Evolutionary conservation across 2,888 invertebrate genomes (phyloP).

Genomic region (Leptothorax acervorum): DNA sequence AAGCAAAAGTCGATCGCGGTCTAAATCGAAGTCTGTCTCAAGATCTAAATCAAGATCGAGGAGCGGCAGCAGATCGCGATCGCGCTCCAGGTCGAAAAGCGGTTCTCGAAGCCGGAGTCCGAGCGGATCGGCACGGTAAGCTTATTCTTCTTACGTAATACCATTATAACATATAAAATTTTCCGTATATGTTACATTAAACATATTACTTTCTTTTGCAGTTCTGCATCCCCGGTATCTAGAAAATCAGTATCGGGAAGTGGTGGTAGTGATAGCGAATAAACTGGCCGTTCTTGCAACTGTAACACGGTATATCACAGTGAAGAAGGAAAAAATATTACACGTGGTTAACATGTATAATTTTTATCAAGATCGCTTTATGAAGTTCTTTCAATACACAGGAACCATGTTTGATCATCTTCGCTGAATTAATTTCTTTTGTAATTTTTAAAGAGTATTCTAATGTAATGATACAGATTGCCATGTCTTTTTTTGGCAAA

Average conservation of each 20-base stretch:
- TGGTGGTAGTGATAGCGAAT: slow-evolving; percentile 74
- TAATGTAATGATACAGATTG: slow-evolving; percentile 1
- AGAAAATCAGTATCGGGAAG: slow-evolving; percentile 87
- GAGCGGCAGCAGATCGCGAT: slow-evolving; percentile 76
- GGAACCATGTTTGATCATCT: slow-evolving; percentile 14
- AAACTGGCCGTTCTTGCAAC: not conserved
- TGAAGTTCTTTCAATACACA: not conserved
- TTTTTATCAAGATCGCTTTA: slow-evolving; percentile 52
- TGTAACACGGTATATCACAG: not conserved
- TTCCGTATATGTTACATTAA: not conserved
- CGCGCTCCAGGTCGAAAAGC: slow-evolving; percentile 76
- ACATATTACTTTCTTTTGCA: slow-evolving; percentile 53
- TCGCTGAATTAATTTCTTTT: not conserved
- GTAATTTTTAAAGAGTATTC: not conserved
- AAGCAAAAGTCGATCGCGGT: slow-evolving; percentile 79
- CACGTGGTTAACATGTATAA: slow-evolving; percentile 17
- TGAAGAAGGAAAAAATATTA: not conserved
- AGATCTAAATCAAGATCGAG: slow-evolving; percentile 77
- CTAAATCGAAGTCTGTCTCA: slow-evolving; percentile 73
- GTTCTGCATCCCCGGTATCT: slow-evolving; percentile 87
- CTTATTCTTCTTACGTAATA: not conserved
- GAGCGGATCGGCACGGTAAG: slow-evolving; percentile 81
- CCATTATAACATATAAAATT: not conserved
- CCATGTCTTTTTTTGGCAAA: not conserved
- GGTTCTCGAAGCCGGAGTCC: slow-evolving; percentile 84